Conservation (phyloP, 2,797 vertebrate genomes). For the Rallus crepitans region DNA sequence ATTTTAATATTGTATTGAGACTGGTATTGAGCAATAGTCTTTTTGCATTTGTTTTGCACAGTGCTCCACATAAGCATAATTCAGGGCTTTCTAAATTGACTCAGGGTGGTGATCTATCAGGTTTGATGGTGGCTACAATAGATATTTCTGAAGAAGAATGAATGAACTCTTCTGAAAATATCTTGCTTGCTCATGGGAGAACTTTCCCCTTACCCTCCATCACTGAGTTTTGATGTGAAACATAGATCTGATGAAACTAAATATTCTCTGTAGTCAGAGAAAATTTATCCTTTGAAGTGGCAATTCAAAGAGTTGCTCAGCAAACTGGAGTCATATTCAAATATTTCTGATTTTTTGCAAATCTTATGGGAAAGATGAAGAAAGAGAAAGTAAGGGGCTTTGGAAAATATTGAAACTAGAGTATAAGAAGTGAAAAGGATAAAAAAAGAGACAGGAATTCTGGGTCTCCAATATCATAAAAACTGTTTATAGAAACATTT, state of each 20-base stretch:
- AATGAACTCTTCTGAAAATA: background rate
- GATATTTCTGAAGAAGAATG: background rate
- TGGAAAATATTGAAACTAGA: background rate
- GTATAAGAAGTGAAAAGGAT: background rate
- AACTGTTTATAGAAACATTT: background rate
- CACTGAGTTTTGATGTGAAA: background rate
- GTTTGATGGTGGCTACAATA: background rate
- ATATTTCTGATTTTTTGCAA: background rate
- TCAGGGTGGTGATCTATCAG: background rate
- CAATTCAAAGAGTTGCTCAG: background rate
- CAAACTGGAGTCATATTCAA: background rate
- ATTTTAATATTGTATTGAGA: background rate
- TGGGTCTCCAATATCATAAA: background rate
- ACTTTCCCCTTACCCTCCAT: background rate
- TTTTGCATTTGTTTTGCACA: background rate
- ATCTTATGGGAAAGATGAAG: background rate
- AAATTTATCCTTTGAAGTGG: background rate
- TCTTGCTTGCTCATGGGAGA: background rate
- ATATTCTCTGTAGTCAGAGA: background rate
- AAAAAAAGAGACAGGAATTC: background rate
- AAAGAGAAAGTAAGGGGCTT: background rate
- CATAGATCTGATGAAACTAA: background rate
- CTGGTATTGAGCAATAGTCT: background rate
- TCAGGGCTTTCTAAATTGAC: background rate
- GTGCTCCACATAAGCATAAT: background rate